Evolutionary conservation across 1,140 invertebrate genomes (phyloP).

Genomic region (Zaprionus nigranus): DNA sequence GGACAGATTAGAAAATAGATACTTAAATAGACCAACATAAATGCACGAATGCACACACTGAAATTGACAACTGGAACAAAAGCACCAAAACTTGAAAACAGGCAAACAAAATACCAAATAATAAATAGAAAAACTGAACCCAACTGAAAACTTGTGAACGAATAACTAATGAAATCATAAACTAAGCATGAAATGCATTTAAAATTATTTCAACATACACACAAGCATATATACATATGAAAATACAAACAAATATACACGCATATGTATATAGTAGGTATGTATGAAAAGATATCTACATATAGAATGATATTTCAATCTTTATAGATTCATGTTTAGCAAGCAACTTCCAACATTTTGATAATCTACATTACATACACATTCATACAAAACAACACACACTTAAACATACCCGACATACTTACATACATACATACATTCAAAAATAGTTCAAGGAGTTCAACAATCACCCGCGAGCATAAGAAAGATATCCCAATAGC

Average conservation of each 20-base stretch:
- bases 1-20: slow-evolving; percentile 8
- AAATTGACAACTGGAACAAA: slow-evolving; percentile 17
- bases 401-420: slow-evolving; percentile 10
- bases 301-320: slow-evolving; percentile 27
- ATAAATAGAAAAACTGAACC: slow-evolving; percentile 50
- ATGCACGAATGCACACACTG: slow-evolving; percentile 16
- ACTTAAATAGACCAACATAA: slow-evolving; percentile 7
- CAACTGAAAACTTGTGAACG: slow-evolving; percentile 51
- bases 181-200: slow-evolving; percentile 81
- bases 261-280: slow-evolving; percentile 3
- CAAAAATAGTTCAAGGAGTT: neutral
- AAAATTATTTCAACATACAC: slow-evolving; percentile 58
- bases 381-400: neutral
- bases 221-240: slow-evolving; percentile 26
- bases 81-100: slow-evolving; percentile 12
- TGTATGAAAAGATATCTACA: slow-evolving; percentile 14
- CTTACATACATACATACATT: neutral
- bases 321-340: slow-evolving; percentile 24
- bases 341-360: too few relatives aligned
- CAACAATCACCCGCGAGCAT: slow-evolving; percentile 3
- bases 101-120: neutral
- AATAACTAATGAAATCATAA: slow-evolving; percentile 69
- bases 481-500: neutral
- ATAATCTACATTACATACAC: too few relatives aligned
- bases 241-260: neutral